phyloP scores from a whole-genome alignment of 2,797 vertebrate genomes.

The Mus caroli region DNA sequence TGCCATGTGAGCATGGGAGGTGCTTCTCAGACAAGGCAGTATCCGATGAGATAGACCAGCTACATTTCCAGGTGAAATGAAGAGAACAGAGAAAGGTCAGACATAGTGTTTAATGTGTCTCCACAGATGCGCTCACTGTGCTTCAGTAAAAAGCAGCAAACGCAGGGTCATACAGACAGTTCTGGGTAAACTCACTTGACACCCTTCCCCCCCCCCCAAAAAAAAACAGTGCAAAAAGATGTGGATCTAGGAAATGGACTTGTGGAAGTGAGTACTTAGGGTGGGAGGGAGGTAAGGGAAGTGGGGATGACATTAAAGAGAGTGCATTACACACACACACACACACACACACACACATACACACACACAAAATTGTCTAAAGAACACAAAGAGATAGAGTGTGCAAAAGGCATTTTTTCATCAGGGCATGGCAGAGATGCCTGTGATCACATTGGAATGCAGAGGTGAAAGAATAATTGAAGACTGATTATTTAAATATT shows the following conservation, averaged over 20 bases:
- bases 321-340: not conserved
- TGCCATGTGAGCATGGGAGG: not conserved
- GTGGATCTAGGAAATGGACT: not conserved
- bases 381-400: not conserved
- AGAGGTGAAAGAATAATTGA: conserved; percentile 28
- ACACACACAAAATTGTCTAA: not conserved
- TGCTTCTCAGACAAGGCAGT: too few relatives aligned
- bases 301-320: not conserved
- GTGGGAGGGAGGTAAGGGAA: not conserved
- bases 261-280: too few relatives aligned
- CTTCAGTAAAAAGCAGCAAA: not conserved
- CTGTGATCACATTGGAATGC: not conserved
- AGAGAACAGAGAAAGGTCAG: not conserved
- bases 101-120: not conserved
- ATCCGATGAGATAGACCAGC: not conserved
- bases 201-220: too few relatives aligned
- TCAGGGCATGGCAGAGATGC: not conserved
- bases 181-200: not conserved
- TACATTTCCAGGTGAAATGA: not conserved
- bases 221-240: not conserved
- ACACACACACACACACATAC: not conserved
- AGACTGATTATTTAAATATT: conserved; percentile 19
- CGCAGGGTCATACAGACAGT: not conserved
- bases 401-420: not conserved
- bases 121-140: not conserved